Conservation (phyloP, 2,797 vertebrate genomes). For the Champsocephalus esox region DNA sequence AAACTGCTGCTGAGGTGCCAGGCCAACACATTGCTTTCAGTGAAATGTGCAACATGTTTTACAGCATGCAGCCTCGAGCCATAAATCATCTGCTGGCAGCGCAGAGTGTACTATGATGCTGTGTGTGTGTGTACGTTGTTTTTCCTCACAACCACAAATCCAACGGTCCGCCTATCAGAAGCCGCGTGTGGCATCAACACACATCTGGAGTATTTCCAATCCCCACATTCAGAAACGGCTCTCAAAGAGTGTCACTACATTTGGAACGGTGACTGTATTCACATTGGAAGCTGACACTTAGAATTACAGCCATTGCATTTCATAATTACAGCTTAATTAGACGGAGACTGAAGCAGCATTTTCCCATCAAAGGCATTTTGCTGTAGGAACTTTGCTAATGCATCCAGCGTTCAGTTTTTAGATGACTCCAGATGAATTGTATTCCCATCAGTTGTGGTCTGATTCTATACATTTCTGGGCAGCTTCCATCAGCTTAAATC, state of each 20-base stretch:
- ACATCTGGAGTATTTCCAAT: slow-evolving; percentile 29
- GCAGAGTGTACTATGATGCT: slow-evolving; percentile 9
- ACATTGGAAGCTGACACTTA: slow-evolving; percentile 49
- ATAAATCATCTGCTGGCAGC: slow-evolving; percentile 65
- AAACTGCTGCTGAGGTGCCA: slow-evolving; percentile 10
- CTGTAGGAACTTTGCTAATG: slow-evolving; percentile 1
- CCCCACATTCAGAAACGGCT: slow-evolving; percentile 15
- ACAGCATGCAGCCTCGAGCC: slow-evolving; percentile 11
- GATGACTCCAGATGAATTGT: slow-evolving; percentile 8
- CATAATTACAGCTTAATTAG: slow-evolving; percentile 56
- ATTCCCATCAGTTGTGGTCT: neutral
- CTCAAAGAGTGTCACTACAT: slow-evolving; percentile 22
- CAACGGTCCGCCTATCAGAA: slow-evolving; percentile 44
- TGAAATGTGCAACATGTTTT: slow-evolving; percentile 49
- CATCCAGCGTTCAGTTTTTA: slow-evolving; percentile 5
- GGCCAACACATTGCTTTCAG: slow-evolving; percentile 34
- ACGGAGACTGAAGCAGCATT: slow-evolving; percentile 30
- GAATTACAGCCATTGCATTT: slow-evolving; percentile 48
- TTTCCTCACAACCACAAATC: slow-evolving; percentile 20
- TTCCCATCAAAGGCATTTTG: neutral
- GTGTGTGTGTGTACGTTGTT: slow-evolving; percentile 18
- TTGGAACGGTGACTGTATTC: slow-evolving; percentile 16
- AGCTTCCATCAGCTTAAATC: too few relatives aligned
- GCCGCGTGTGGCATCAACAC: neutral
- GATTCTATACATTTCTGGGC: neutral